Percentiles rank a stretch among this genome's conserved stretches.
Evolutionary conservation across 2,888 invertebrate species (phyloP).

Genomic region (Scelioninae gen. 1): DNA sequence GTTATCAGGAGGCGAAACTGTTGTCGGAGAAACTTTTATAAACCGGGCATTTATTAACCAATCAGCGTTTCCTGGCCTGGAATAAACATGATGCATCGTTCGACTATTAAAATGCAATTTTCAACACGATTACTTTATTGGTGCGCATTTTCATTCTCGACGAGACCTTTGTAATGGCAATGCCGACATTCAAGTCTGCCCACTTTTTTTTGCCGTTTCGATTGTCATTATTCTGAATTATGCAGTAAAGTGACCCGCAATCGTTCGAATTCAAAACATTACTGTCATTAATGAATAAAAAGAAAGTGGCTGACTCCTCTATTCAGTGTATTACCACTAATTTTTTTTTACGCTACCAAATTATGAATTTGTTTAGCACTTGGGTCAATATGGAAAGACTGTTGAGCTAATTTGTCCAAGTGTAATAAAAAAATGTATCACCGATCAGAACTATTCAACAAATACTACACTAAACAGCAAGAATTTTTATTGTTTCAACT

Average conservation of each 20-base stretch:
- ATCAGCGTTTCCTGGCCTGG: conserved; percentile 8
- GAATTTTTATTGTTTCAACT: no score
- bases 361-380: conserved; percentile 22
- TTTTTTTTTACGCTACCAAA: conserved; percentile 18
- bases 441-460: not conserved
- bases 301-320: conserved; percentile 5
- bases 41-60: conserved; percentile 18
- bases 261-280: conserved; percentile 36
- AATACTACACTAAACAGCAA: no score
- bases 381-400: conserved; percentile 18
- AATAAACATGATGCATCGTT: conserved; percentile 23
- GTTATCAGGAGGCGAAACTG: conserved; percentile 14
- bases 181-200: conserved; percentile 30
- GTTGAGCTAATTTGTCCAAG: conserved; percentile 4
- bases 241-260: conserved; percentile 33
- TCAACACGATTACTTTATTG: conserved; percentile 41
- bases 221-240: conserved; percentile 46
- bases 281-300: conserved; percentile 31
- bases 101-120: conserved; percentile 55
- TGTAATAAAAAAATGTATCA: not conserved
- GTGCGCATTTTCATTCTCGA: conserved; percentile 30
- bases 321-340: conserved; percentile 25
- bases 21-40: conserved; percentile 10
- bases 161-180: conserved; percentile 25
- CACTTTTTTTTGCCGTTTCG: conserved; percentile 21